Evolutionary conservation across 1,140 invertebrate species (phyloP).

Genomic region (Papilio polytes): DNA sequence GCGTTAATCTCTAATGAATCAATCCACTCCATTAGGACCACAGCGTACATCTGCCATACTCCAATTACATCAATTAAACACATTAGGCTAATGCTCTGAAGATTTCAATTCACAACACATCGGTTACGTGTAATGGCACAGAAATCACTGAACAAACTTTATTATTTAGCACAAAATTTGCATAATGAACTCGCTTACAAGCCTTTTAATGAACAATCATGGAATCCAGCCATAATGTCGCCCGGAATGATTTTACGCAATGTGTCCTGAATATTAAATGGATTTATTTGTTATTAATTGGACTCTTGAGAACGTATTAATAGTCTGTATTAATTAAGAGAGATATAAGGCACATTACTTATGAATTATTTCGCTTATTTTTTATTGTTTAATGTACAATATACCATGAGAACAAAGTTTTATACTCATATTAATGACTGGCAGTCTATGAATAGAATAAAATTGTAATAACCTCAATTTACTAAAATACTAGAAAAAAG

Average conservation of each 20-base stretch:
- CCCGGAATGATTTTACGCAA: slow-evolving; percentile 23
- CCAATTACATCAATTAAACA: slow-evolving; percentile 36
- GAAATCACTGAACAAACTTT: slow-evolving; percentile 34
- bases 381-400: too few relatives aligned
- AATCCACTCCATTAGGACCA: slow-evolving; percentile 31
- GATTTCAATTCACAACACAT: slow-evolving; percentile 31
- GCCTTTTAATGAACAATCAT: slow-evolving; percentile 38
- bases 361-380: too few relatives aligned
- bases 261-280: slow-evolving; percentile 16
- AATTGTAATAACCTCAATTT: neutral
- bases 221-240: slow-evolving; percentile 32
- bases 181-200: slow-evolving; percentile 28
- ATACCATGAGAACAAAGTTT: neutral
- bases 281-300: neutral
- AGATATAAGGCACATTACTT: neutral
- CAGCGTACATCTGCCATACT: slow-evolving; percentile 13
- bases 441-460: neutral
- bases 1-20: slow-evolving; percentile 12
- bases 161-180: slow-evolving; percentile 33
- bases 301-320: neutral
- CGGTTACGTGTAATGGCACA: neutral
- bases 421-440: neutral
- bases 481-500: neutral
- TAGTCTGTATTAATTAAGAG: neutral
- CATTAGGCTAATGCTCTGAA: slow-evolving; percentile 28